These are phyloP conservation scores for Cynoglossus semilaevis DNA, from an alignment of 2,113 vertebrate species.

Conservation along the genomic window DNA sequence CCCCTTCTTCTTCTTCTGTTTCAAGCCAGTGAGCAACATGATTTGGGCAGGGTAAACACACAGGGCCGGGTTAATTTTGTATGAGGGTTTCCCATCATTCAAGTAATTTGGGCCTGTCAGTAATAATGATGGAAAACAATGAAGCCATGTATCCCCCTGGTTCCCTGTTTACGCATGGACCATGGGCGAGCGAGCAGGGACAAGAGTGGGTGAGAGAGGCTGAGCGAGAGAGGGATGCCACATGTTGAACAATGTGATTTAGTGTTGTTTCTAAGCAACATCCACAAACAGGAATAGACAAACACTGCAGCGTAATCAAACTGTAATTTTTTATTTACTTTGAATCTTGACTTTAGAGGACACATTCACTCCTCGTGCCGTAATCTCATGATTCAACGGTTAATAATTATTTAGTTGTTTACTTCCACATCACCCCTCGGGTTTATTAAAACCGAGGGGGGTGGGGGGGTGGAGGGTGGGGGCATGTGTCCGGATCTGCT, in stretches of 20 bases:
- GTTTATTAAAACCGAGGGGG: conserved; percentile 12
- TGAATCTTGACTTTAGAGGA: conserved; percentile 19
- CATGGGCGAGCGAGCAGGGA: conserved; percentile 16
- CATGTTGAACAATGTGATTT: conserved; percentile 66
- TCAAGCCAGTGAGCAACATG: conserved; percentile 58
- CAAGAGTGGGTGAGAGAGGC: neutral
- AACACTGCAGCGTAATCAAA: conserved; percentile 54
- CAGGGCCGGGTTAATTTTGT: conserved; percentile 52
- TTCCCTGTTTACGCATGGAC: conserved; percentile 55
- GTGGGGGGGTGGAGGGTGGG: no score
- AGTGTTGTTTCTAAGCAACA: conserved; percentile 64
- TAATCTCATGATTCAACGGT: conserved; percentile 18
- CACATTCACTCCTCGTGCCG: conserved; percentile 5
- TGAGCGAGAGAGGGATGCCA: conserved; percentile 46
- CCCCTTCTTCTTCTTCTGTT: conserved; percentile 37
- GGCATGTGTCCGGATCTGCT: conserved; percentile 20
- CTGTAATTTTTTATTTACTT: conserved; percentile 47
- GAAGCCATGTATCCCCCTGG: conserved; percentile 50
- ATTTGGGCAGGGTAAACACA: conserved; percentile 66
- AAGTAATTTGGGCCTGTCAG: conserved; percentile 61
- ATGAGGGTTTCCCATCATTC: conserved; percentile 66
- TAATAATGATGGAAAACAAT: conserved; percentile 69
- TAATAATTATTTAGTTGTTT: conserved; percentile 55
- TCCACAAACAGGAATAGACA: conserved; percentile 63
- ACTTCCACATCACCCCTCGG: conserved; percentile 28